Evolutionary conservation across 2,797 vertebrate genomes (phyloP).

Genomic region (Xenentodon cancila): DNA sequence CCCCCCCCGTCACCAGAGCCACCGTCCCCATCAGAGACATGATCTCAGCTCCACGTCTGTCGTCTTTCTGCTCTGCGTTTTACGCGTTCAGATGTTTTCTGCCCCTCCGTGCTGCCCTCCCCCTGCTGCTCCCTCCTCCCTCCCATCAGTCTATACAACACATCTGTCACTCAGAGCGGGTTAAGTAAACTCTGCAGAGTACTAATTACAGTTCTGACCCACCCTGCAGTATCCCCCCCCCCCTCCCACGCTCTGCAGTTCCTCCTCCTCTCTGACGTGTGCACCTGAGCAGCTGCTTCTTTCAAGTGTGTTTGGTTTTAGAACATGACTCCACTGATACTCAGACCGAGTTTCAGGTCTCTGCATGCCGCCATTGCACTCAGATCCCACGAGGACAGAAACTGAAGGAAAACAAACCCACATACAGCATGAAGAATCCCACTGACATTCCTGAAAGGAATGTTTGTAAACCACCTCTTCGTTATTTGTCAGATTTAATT

Average conservation of each 20-base stretch:
- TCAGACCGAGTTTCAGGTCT: constrained; percentile 39
- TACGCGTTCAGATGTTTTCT: constrained; percentile 25
- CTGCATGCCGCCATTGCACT: constrained; percentile 24
- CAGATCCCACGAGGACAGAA: too few relatives aligned
- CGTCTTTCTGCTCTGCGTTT: background rate
- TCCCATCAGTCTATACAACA: constrained; percentile 39
- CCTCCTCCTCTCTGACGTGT: too few relatives aligned
- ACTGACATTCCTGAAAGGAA: too few relatives aligned
- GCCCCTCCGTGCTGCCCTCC: background rate
- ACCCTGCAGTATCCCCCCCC: constrained; percentile 4
- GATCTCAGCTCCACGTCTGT: constrained; percentile 27
- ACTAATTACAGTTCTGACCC: constrained; percentile 55
- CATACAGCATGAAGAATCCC: too few relatives aligned
- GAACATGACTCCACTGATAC: background rate
- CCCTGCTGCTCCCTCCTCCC: background rate
- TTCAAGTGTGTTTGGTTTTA: constrained; percentile 25
- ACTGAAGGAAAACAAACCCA: too few relatives aligned
- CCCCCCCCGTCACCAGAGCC: constrained; percentile 91
- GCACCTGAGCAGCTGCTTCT: constrained; percentile 1
- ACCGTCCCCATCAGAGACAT: constrained; percentile 91
- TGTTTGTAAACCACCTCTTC: too few relatives aligned
- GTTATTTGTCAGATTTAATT: too few relatives aligned
- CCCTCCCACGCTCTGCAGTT: constrained; percentile 13
- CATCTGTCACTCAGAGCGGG: constrained; percentile 8
- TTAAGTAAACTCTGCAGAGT: constrained; percentile 44